These are phyloP conservation scores for Synergus laeviventris DNA, from an alignment of 2,888 invertebrate genomes.

Conservation along the genomic window DNA sequence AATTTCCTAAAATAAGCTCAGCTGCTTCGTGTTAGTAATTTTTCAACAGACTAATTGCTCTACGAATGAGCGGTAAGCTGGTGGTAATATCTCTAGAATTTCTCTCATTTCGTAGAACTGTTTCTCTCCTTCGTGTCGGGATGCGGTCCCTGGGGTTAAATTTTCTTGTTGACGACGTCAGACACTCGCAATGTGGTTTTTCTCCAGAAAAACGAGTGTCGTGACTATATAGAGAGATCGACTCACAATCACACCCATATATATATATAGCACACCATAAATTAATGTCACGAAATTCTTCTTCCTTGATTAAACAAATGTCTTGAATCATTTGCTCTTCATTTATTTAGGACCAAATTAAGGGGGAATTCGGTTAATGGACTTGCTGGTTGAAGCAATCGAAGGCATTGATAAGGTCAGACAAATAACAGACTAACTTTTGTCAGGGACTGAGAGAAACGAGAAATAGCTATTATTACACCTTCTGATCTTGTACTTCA, in stretches of 20 bases:
- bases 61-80: no score
- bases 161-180: background rate
- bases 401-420: slow-evolving; percentile 17
- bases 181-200: slow-evolving; percentile 1
- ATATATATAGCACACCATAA: background rate
- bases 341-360: slow-evolving; percentile 28
- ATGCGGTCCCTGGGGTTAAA: slow-evolving; percentile 5
- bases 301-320: slow-evolving; percentile 15
- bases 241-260: background rate
- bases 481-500: slow-evolving; percentile 61
- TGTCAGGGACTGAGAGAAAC: slow-evolving; percentile 43
- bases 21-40: no score
- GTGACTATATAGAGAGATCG: background rate
- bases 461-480: slow-evolving; percentile 73
- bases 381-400: background rate
- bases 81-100: background rate
- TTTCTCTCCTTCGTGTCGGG: background rate
- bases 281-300: background rate
- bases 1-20: no score
- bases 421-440: background rate
- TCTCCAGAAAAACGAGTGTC: background rate
- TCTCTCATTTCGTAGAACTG: background rate
- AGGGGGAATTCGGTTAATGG: slow-evolving; percentile 17
- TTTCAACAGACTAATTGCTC: no score
- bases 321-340: slow-evolving; percentile 11